Evolutionary conservation across 2,797 vertebrate species (phyloP), one percentile per base, ranked within the genome.

Genomic region (Prunella strophiata): DNA sequence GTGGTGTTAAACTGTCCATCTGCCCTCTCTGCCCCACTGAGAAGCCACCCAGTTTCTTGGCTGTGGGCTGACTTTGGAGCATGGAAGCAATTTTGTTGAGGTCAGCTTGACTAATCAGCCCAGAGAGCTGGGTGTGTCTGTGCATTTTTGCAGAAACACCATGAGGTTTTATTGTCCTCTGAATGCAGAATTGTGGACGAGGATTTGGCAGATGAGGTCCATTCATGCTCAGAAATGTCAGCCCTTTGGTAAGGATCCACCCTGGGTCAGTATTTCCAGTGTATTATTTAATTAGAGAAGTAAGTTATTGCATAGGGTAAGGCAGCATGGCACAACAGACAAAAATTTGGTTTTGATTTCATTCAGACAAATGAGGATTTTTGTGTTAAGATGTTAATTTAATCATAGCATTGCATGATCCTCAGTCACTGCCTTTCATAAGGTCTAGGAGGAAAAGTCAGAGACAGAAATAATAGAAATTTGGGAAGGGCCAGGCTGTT

Each of bases 181-280:
- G 30, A 79, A 55, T 1, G 10, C 13, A 43, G 50, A 75, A 59
- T 48, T 7, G 22, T n/a, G 61, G 54, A 23, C 1, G 89, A 98
- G 98, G 98, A 98, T 71, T 63, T 57, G 36, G 91, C 92, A 10
- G 82, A 95, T 58, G 98, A 98, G 47, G 75, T 96, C 67, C 95
- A 87, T 50, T 89, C 96, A 96, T 45, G 91, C 98, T 89, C 97
- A 98, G 95, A 98, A 96, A 58, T 97, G 97, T 15, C 97, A 97
- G 78, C 94, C 97, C 54, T 77, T 12, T 98, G 98, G 98, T 98
- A 97, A 98, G 94, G 30, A 27, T 71, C 11, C 13, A 29, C 29
- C 34, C 52, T 4, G 6, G 47, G 19, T 21, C 47, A 27, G 16
- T 45, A 19, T 66, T 83, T 91, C 59, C 63, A 27, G 42, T 59